Base-by-base conservation (phyloP, 2,113 vertebrate genomes). In the Hypomesus transpacificus region DNA sequence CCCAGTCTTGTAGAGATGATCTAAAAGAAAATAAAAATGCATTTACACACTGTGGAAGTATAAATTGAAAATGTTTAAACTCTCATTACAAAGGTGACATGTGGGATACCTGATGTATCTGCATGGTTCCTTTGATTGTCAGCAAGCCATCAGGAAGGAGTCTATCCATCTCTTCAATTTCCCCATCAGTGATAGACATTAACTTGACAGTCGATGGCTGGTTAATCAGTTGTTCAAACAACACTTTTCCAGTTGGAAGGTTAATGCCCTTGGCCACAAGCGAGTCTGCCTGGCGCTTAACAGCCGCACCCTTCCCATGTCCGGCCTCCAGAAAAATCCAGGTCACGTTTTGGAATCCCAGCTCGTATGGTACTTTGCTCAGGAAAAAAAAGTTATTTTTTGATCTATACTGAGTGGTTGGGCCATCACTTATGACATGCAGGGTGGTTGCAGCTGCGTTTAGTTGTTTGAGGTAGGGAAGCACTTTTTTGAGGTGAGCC, bases 101-200 rank as follows among this genome's bases (percentile, higher is more conserved):
- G 24, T 59, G 57, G 4, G 60, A 31, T 62, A 62, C 60, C 60
- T 62, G 60, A 62, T 62, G 60, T 62, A 62, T 62, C 60, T 62
- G 60, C 60, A 62, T 62, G 60, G 60, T 62, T 62, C 60, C 60
- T 62, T 62, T 62, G 60, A 62, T 62, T 3, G 60, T 62, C 60
- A 62, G 60, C 60, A 62, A 22, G 60, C 22, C 60, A 62, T 62
- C 60, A 62, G 60, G 60, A 62, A 62, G 60, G 60, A 62, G 60
- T 8, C 60, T 62, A 62, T 62, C 60, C 60, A 62, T 62, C 13
- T 62, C 60, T 62, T 62, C 60, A 62, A 62, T 62, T 62, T 62
- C 60, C 60, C 60, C 60, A 20, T 62, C 60, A 62, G 60, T 62
- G 60, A 62, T 62, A 22, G 4, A 62, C 60, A 62, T 62, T 62